phyloP scores from a whole-genome alignment of 2,888 invertebrate genomes.

The Pecten maximus region DNA sequence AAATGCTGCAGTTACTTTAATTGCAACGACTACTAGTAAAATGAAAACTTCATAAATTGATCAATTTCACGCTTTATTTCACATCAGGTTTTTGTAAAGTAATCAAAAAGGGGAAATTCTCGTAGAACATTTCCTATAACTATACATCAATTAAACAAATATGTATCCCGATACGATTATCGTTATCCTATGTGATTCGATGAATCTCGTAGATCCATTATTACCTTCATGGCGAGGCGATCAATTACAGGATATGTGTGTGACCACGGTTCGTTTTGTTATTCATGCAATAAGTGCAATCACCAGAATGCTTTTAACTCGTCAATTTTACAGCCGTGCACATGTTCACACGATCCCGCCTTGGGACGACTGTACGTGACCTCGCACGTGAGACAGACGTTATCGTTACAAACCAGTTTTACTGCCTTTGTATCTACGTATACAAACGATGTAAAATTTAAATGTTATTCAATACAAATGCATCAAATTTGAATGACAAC shows the following conservation, averaged over 20 bases:
- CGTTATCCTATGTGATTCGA: neutral
- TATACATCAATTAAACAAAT: neutral
- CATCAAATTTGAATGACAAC: slow-evolving; percentile 17
- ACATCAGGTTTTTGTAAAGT: neutral
- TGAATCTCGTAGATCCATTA: neutral
- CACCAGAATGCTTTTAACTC: neutral
- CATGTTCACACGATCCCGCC: slow-evolving; percentile 11
- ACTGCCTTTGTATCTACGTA: slow-evolving; percentile 20
- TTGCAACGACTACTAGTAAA: neutral
- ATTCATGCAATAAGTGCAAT: slow-evolving; percentile 33
- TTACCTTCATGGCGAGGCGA: neutral
- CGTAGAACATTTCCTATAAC: neutral
- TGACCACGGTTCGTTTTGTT: neutral
- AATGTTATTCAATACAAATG: slow-evolving; percentile 32
- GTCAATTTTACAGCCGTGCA: neutral
- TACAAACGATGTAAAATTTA: slow-evolving; percentile 31
- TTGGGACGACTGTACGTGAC: neutral
- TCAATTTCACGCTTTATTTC: neutral
- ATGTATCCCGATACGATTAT: neutral
- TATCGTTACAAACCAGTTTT: neutral
- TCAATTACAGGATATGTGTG: neutral
- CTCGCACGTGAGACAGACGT: neutral
- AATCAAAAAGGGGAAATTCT: neutral
- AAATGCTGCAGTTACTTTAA: neutral
- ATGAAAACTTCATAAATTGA: neutral